Base-by-base conservation (phyloP, 2,113 vertebrate species). In the Lepisosteus osseus region DNA sequence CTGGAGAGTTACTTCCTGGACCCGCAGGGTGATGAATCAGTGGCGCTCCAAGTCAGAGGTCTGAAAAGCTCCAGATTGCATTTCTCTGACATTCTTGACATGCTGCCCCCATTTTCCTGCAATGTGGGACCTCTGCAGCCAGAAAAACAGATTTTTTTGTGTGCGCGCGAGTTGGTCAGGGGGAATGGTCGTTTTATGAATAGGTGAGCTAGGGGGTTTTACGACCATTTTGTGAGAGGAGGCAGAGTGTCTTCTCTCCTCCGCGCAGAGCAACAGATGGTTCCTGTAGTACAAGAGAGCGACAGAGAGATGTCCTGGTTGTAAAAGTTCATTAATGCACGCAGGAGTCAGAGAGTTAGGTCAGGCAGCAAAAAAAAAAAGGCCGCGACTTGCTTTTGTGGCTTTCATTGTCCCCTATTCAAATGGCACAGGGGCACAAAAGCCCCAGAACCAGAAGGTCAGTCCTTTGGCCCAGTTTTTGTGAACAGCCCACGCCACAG, bases 321-420 rank as follows among this genome's bases (percentile, higher is more conserved):
- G 65, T 73, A 73, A 73, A 73, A 54, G 56, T 67, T 72, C 71
- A 72, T 67, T 68, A 73, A 73, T 73, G 72, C 59, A 68, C 55
- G 54, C 65, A 62, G 56, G 61, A 59, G 72, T 67, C 72, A 43
- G 15, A 68, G 72, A 54, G 65, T 65, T 1, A 73, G 72, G 72
- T 59, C 72, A 73, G 45, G 42, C 57, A 73, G 72, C 61, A 56
- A 73, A 51, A 14, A 54, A 57, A 57, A 51, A 56, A 67, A 11
- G 14, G 66, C 66, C 8, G 44, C 12, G 47, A 54, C 17, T 45
- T 14, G 6, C 17, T 15, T 15, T 15, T 51, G 71, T 67, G 63
- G 71, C 47, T 42, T 72, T 64, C 71, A 67, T 72, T 72, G 66
- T 67, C 63, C 67, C 64, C 44, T 45, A 9, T 67, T 55, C 40